Percentiles rank a stretch among this genome's conserved stretches.
Evolutionary conservation across 2,888 invertebrate genomes (phyloP).

Genomic region (Nymphalis c-album): DNA sequence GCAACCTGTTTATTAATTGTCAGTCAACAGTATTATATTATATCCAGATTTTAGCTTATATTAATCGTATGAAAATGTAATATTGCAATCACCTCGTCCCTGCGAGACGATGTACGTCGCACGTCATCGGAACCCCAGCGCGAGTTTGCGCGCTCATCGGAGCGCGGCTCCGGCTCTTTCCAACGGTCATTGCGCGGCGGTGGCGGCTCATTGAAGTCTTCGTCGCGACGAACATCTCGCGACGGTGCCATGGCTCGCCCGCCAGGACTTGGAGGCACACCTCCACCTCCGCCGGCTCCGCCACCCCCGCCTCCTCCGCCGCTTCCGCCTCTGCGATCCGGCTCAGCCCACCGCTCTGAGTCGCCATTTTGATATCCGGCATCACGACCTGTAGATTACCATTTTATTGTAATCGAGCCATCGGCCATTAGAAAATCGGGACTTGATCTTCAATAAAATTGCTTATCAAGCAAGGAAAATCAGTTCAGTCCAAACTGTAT

Average conservation of each 20-base stretch:
- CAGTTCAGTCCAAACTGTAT: no score
- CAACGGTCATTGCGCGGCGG: conserved; percentile 83
- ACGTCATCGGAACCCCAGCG: conserved; percentile 76
- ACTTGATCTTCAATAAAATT: no score
- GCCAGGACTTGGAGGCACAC: conserved; percentile 39
- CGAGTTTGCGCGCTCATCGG: conserved; percentile 65
- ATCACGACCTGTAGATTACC: conserved; percentile 66
- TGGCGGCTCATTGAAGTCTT: conserved; percentile 67
- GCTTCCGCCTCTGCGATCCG: conserved; percentile 72
- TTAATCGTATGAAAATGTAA: no score
- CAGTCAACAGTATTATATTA: no score
- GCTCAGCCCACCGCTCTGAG: conserved; percentile 73
- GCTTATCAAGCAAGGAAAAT: no score
- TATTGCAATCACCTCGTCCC: conserved; percentile 62
- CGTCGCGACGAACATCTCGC: conserved; percentile 58
- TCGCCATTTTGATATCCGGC: conserved; percentile 77
- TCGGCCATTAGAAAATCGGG: no score
- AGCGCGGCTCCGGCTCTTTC: conserved; percentile 80
- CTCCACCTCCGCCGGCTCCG: conserved; percentile 56
- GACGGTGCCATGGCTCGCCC: conserved; percentile 51
- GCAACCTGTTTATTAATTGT: no score
- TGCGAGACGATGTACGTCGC: conserved; percentile 69
- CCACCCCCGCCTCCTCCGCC: conserved; percentile 57
- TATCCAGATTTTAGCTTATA: no score
- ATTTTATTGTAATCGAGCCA: background rate